A percentile compares a stretch with the other conserved stretches of the same genome.
These are phyloP conservation scores for Dendropsophus ebraccatus DNA, from an alignment of 2,113 vertebrate genomes.

Conservation along the genomic window DNA sequence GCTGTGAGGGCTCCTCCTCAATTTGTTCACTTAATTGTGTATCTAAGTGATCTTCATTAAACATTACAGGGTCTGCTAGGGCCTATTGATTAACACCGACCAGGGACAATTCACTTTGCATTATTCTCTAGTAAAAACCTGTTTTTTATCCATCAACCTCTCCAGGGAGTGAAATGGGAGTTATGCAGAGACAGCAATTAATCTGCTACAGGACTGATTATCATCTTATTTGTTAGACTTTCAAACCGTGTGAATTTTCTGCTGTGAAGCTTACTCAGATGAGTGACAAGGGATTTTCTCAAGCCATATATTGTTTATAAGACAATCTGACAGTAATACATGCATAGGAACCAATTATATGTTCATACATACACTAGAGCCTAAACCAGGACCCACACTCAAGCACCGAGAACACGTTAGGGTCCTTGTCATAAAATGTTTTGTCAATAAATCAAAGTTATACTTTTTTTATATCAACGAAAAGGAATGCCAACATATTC, in stretches of 20 bases:
- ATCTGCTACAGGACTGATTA: slow-evolving; percentile 13
- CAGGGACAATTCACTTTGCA: slow-evolving; percentile 48
- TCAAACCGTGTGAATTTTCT: not conserved
- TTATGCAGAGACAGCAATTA: slow-evolving; percentile 16
- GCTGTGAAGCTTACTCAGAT: not conserved
- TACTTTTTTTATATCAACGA: no score
- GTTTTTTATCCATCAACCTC: slow-evolving; percentile 34
- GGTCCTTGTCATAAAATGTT: no score
- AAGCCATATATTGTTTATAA: not conserved
- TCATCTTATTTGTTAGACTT: slow-evolving; percentile 1
- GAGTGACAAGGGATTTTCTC: not conserved
- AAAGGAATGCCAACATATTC: no score
- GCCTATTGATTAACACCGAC: slow-evolving; percentile 52
- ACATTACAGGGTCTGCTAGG: slow-evolving; percentile 55
- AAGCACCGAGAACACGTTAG: no score
- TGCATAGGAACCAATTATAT: not conserved
- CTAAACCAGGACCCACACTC: no score
- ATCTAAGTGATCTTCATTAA: slow-evolving; percentile 57
- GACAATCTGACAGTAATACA: not conserved
- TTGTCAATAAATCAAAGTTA: no score
- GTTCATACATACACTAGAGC: no score
- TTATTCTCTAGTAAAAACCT: slow-evolving; percentile 34
- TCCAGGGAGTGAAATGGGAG: not conserved
- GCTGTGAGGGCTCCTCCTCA: slow-evolving; percentile 50
- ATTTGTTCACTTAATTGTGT: slow-evolving; percentile 57